Evolutionary conservation across 1,140 invertebrate genomes (phyloP), one percentile per base, ranked within the genome.

Genomic region (Hetaerina americana): DNA sequence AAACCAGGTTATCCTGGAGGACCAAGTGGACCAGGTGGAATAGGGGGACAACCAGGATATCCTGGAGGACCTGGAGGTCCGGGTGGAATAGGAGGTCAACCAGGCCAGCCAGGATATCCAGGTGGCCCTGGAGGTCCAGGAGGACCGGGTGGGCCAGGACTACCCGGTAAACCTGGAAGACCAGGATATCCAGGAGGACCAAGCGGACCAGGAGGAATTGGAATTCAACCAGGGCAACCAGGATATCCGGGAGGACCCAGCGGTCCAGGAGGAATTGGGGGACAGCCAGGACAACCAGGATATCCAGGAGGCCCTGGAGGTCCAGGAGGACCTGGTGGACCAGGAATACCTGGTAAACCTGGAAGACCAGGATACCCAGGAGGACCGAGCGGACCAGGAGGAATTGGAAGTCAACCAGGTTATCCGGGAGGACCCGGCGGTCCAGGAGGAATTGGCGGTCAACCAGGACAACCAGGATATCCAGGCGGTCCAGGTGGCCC

Each of bases 361-460:
- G 73, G 74, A 12, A 66, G 71, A 26, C 75, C 77, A 73, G 75
- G 76, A 69, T 5, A 68, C 70, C 27, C 72, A 69, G 66, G 66
- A 70, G 70, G 73, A 72, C 71, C 71, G 72, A 74, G 76, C 68
- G 75, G 77, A 66, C 74, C 76, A 74, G 77, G 75, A 57, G 77
- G 73, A 74, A 5, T 15, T 5, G 40, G 40, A 10, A 26, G 73
- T 15, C 77, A 77, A 71, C 75, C 74, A 70, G 73, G 71, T 72
- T 80, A 80, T 29, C 73, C 73, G 8, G 75, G 74, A 0, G 79
- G 79, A 72, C 73, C 76, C 73, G 28, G 75, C 15, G 2, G 10
- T 10, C 40, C 40, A 57, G 40, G 40, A 57, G 40, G n/a, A n/a
- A n/a, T n/a, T n/a, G n/a, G n/a, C 71, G 75, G 74, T 69, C 73